Base-by-base conservation (phyloP, 2,113 vertebrate species). In the Dascyllus trimaculatus region DNA sequence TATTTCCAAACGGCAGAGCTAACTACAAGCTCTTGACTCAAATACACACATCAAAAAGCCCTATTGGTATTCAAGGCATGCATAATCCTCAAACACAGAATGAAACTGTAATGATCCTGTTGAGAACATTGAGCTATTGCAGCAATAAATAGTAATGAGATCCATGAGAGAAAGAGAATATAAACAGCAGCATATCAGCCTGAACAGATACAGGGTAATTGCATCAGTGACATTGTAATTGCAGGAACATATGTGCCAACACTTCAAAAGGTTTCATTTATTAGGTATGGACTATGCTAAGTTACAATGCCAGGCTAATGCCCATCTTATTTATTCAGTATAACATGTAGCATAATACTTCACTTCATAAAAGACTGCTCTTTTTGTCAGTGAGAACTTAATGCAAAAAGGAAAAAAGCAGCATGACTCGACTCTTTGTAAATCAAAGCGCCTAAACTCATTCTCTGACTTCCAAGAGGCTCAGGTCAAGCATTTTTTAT, bases 401-500 rank as follows among this genome's bases (percentile, higher is more conserved):
- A 60, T 2, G 38, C 48, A 71, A 21, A 71, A 56, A 73, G 19
- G 10, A 58, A 29, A 32, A 53, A 43, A 26, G 38, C 48, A 2
- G 51, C 18, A 61, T 17, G 17, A n/a, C 49, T 74, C 26, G 49
- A n/a, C 26, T 45, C 43, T 48, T 11, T 70, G 38, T 26, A 40
- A 77, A 74, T 70, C 64, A 71, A 63, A 78, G 25, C 26, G 53
- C 60, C 54, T 49, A 46, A 76, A 59, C 60, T 71, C 64, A 53
- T 65, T 66, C 29, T 74, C 5, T 4, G n/a, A 60, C 29, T 6
- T 64, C 22, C 13, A 26, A 48, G 57, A 65, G 61, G 57, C 46
- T 70, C 51, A 13, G 29, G 45, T 25, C 24, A 0, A 51, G 38
- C 21, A 14, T 17, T 45, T 71, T 66, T 52, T 60, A 43, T 26